phyloP scores from a whole-genome alignment of 2,888 invertebrate species.

The Cylloceria caligata region DNA sequence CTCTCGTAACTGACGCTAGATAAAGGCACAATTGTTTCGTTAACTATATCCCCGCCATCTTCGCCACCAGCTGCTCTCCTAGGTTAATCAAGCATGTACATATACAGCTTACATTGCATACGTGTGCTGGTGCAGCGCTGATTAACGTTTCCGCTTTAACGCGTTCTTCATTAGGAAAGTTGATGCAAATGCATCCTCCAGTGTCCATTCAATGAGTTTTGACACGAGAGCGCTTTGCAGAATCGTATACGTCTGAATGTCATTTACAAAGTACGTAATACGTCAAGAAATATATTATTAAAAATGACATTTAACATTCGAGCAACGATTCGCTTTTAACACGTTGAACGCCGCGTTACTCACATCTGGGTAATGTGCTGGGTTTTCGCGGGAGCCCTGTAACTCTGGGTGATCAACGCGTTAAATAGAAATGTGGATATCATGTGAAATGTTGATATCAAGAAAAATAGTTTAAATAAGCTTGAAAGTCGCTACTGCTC shows the following conservation, averaged over 20 bases:
- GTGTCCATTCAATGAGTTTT: constrained; percentile 1
- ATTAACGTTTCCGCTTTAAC: constrained; percentile 41
- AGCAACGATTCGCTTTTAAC: too few relatives aligned
- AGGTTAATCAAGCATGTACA: constrained; percentile 31
- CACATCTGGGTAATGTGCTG: too few relatives aligned
- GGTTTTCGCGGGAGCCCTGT: too few relatives aligned
- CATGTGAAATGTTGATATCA: too few relatives aligned
- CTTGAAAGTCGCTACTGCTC: too few relatives aligned
- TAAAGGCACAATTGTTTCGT: constrained; percentile 58
- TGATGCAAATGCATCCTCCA: not conserved
- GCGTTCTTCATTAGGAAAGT: constrained; percentile 1
- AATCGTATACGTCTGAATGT: not conserved
- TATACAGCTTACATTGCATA: constrained; percentile 28
- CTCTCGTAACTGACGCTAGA: constrained; percentile 26
- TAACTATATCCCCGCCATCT: constrained; percentile 23
- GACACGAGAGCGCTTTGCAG: not conserved
- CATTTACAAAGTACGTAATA: not conserved
- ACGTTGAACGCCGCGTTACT: too few relatives aligned
- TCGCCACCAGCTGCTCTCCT: constrained; percentile 8
- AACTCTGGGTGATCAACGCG: too few relatives aligned
- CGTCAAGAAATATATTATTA: not conserved
- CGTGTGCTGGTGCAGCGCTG: not conserved
- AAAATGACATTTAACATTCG: not conserved
- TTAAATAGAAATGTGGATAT: too few relatives aligned
- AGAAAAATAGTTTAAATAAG: too few relatives aligned